A percentile compares a stretch with the other conserved stretches of the same genome.
These are phyloP conservation scores for Ciconia maguari DNA, from an alignment of 2,113 vertebrate species.

Conservation along the genomic window DNA sequence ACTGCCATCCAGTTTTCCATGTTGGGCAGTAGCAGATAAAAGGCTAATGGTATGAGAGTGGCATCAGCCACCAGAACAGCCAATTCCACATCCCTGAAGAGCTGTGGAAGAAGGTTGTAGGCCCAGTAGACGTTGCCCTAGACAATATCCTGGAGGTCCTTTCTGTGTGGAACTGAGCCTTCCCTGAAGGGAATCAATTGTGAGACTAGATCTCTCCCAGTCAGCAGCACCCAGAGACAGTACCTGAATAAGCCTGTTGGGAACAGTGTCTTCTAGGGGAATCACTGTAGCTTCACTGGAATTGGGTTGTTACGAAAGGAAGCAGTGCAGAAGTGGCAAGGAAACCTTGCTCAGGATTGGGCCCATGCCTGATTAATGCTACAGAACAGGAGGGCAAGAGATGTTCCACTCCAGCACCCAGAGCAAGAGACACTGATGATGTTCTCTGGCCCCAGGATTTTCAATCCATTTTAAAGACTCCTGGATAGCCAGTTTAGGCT, in stretches of 20 bases:
- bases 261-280: background rate
- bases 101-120: background rate
- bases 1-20: background rate
- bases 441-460: background rate
- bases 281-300: background rate
- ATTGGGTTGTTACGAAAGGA: background rate
- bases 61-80: background rate
- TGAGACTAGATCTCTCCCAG: background rate
- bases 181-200: background rate
- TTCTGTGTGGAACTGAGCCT: background rate
- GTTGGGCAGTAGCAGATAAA: background rate
- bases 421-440: background rate
- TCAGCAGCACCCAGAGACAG: background rate
- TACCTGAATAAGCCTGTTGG: background rate
- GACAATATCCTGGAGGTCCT: background rate
- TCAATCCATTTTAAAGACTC: background rate
- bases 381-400: background rate
- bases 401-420: background rate
- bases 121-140: background rate
- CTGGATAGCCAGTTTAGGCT: background rate
- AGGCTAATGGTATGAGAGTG: background rate
- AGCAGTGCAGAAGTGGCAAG: background rate
- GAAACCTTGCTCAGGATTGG: background rate
- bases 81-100: background rate
- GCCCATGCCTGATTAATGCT: background rate